Conservation (phyloP, 2,888 invertebrate species). For the Octodonta nipae region DNA sequence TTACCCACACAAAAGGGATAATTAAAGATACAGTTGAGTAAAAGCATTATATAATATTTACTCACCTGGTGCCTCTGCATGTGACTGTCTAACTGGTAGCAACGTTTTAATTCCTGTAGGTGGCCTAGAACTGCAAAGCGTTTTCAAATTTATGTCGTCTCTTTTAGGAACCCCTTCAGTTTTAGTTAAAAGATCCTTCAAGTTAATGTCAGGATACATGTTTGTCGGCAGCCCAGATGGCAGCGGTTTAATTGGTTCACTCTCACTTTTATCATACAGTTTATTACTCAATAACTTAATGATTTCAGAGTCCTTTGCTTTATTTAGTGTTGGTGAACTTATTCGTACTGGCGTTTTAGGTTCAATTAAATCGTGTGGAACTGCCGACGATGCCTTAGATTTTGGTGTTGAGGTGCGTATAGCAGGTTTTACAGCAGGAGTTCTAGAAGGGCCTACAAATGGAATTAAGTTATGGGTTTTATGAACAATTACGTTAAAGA, state of each 20-base stretch:
- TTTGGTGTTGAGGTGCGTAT: conserved; percentile 11
- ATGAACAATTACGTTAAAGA: not conserved
- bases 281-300: conserved; percentile 29
- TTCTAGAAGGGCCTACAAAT: conserved; percentile 11
- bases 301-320: conserved; percentile 28
- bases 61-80: conserved; percentile 5
- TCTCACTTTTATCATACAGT: conserved; percentile 1
- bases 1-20: no score
- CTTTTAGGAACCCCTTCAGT: conserved; percentile 28
- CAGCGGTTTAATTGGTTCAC: conserved; percentile 14
- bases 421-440: conserved; percentile 11
- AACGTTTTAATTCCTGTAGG: conserved; percentile 40
- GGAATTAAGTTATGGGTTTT: not conserved
- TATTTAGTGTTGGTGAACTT: no score
- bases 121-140: conserved; percentile 31
- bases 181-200: conserved; percentile 31
- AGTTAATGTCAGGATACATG: conserved; percentile 31
- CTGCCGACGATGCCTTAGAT: no score
- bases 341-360: no score
- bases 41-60: not conserved
- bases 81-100: conserved; percentile 30
- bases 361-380: no score
- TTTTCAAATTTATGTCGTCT: conserved; percentile 26
- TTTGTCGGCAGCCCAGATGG: conserved; percentile 24
- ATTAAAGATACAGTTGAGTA: no score